These are phyloP conservation scores for Spatulosminthurus flaviceps DNA, from an alignment of 2,888 invertebrate species.

Conservation along the genomic window DNA sequence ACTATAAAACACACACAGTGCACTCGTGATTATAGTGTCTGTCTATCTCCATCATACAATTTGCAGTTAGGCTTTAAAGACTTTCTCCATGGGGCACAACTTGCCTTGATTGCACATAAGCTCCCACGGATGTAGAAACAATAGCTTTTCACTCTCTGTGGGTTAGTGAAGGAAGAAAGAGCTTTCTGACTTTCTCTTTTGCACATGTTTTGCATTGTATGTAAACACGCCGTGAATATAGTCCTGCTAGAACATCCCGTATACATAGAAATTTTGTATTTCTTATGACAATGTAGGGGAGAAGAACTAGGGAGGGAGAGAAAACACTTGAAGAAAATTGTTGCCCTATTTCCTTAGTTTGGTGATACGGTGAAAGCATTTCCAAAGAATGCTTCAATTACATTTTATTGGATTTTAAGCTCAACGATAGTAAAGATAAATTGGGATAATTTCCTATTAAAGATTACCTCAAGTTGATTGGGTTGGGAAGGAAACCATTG, in stretches of 20 bases:
- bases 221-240: no score
- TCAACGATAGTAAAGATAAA: neutral
- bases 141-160: slow-evolving; percentile 11
- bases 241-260: no score
- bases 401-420: slow-evolving; percentile 26
- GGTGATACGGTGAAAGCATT: neutral
- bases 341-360: neutral
- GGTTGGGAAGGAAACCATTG: no score
- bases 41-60: slow-evolving; percentile 18
- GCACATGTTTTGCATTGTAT: no score
- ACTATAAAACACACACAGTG: neutral
- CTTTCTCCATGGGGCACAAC: slow-evolving; percentile 13
- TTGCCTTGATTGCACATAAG: neutral
- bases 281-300: neutral
- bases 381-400: slow-evolving; percentile 26
- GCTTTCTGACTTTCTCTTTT: no score
- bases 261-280: no score
- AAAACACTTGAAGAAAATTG: slow-evolving; percentile 6
- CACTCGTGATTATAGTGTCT: neutral
- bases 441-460: slow-evolving; percentile 29
- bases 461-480: slow-evolving; percentile 20
- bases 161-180: neutral
- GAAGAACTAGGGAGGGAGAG: neutral
- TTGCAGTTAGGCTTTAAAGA: slow-evolving; percentile 18
- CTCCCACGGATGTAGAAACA: neutral